Conservation (phyloP, 2,113 vertebrate species). For the Siniperca knerii region DNA sequence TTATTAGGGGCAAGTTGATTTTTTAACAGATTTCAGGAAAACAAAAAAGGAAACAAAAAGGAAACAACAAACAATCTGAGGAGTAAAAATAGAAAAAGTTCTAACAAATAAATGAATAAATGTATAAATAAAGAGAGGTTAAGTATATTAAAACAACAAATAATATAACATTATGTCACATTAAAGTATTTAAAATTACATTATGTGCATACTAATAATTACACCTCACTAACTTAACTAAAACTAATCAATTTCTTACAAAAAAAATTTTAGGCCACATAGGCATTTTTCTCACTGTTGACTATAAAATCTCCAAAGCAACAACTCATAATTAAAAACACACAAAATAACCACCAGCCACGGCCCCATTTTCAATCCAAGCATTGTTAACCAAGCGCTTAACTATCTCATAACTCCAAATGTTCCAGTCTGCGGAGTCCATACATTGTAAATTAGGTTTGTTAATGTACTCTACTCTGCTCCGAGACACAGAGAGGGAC, state of each 20-base stretch:
- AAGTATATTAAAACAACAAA: not conserved
- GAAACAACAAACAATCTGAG: not conserved
- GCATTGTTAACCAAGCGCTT: constrained; percentile 81
- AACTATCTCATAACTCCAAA: constrained; percentile 78
- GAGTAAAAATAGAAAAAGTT: not conserved
- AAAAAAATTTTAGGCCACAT: constrained; percentile 15
- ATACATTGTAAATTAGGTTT: constrained; percentile 83
- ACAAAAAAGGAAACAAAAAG: not conserved
- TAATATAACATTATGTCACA: not conserved
- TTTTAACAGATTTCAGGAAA: constrained; percentile 15
- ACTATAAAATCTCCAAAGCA: constrained; percentile 63
- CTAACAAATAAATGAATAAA: not conserved
- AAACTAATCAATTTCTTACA: not conserved
- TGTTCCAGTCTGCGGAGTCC: constrained; percentile 77
- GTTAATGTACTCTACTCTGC: constrained; percentile 75
- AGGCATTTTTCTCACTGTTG: constrained; percentile 60
- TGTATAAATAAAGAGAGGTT: not conserved
- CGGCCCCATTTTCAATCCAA: constrained; percentile 59
- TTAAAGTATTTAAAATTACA: not conserved
- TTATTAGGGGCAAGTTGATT: constrained; percentile 3
- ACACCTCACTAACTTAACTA: not conserved
- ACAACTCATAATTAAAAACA: constrained; percentile 74
- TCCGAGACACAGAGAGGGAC: constrained; percentile 61
- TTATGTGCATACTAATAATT: not conserved
- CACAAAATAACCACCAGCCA: constrained; percentile 60